Percentiles rank a stretch among this genome's conserved stretches.
Evolutionary conservation across 2,113 vertebrate species (phyloP).

Genomic region (Ptilonorhynchus violaceus): DNA sequence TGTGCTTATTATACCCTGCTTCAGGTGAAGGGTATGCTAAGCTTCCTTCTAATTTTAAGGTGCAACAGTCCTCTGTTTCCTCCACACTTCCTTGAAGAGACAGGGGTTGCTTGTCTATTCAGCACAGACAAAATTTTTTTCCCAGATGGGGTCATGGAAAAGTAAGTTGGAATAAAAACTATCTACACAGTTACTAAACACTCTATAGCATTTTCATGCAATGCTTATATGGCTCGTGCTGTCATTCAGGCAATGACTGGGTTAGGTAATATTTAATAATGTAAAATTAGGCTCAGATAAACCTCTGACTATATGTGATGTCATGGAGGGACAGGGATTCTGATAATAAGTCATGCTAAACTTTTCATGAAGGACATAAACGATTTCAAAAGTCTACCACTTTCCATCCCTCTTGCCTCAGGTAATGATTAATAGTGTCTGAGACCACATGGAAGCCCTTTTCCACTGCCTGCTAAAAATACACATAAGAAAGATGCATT

Average conservation of each 20-base stretch:
- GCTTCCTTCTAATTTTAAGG: neutral
- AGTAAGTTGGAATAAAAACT: neutral
- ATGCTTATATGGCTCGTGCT: neutral
- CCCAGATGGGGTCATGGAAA: neutral
- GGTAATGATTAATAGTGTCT: neutral
- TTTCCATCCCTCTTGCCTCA: neutral
- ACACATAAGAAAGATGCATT: fast-evolving
- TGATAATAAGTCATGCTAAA: neutral
- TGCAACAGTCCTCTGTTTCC: neutral
- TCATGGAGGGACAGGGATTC: neutral
- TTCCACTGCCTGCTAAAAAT: neutral
- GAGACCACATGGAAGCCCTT: neutral
- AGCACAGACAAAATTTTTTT: neutral
- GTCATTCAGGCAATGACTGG: neutral
- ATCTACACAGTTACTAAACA: neutral
- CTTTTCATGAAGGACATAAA: neutral
- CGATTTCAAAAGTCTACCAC: neutral
- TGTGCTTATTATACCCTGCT: neutral
- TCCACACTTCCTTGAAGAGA: neutral
- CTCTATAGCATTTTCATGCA: neutral
- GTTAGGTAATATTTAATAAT: neutral
- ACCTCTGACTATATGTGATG: neutral
- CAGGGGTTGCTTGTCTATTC: neutral
- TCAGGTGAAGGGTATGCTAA: neutral
- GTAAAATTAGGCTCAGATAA: neutral